Evolutionary conservation across 2,113 vertebrate species (phyloP).

Genomic region (Hyaena hyaena): DNA sequence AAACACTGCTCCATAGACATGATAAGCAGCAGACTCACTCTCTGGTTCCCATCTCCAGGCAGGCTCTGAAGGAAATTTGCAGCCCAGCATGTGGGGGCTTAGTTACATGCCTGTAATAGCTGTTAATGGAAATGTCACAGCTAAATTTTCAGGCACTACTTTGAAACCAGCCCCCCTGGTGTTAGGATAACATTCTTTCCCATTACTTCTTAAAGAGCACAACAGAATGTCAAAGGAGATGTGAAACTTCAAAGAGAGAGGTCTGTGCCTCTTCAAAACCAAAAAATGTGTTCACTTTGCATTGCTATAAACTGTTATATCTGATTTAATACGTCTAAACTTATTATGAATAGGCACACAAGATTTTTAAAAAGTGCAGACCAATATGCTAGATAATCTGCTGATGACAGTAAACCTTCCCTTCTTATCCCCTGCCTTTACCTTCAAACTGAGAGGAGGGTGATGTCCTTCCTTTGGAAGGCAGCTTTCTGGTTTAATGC

Average conservation of each 20-base stretch:
- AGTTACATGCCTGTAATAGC: background rate
- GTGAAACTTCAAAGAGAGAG: background rate
- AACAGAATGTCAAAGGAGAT: background rate
- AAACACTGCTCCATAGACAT: background rate
- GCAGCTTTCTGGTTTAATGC: background rate
- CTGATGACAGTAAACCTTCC: background rate
- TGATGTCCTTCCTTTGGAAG: background rate
- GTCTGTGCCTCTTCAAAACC: background rate
- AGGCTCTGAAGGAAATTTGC: background rate
- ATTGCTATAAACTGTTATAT: background rate
- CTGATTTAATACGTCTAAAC: conserved; percentile 6
- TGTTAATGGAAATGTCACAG: conserved; percentile 8
- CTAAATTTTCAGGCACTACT: background rate
- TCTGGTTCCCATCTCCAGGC: background rate
- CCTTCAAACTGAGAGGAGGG: background rate
- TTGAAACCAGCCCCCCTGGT: background rate
- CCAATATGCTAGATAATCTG: background rate
- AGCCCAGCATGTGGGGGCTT: background rate
- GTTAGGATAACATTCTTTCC: background rate
- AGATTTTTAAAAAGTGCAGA: background rate
- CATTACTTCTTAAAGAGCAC: background rate
- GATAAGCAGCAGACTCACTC: background rate
- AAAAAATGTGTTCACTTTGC: conserved; percentile 1
- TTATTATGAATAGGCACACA: background rate
- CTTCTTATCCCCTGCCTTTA: background rate